Conservation (phyloP, 2,113 vertebrate species). For the Lichenostomus cassidix region DNA sequence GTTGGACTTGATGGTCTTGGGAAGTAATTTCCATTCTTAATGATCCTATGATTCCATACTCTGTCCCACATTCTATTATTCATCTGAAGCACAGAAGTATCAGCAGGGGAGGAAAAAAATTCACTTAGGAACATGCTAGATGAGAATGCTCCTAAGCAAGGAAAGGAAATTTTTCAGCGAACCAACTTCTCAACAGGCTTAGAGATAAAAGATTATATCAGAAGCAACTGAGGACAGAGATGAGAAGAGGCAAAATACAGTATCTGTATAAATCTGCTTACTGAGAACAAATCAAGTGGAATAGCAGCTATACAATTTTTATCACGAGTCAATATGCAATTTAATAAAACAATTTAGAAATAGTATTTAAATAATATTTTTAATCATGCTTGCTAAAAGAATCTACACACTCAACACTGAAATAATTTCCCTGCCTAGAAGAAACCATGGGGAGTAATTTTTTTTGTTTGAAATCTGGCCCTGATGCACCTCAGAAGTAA, state of each 20-base stretch:
- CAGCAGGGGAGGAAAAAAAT: neutral
- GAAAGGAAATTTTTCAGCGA: neutral
- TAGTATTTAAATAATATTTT: neutral
- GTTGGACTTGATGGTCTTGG: rapidly evolving
- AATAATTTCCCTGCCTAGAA: neutral
- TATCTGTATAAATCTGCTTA: neutral
- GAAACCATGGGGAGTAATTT: neutral
- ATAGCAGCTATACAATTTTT: neutral
- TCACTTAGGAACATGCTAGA: neutral
- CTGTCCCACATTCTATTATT: neutral
- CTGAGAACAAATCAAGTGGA: neutral
- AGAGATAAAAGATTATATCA: neutral
- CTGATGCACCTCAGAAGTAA: neutral
- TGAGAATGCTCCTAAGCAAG: neutral
- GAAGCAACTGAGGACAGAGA: neutral
- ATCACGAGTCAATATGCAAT: neutral
- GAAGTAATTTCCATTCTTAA: neutral
- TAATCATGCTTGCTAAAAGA: neutral
- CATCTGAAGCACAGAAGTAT: neutral
- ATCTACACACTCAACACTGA: neutral
- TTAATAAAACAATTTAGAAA: neutral
- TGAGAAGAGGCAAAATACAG: neutral
- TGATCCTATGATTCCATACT: neutral
- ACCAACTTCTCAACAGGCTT: neutral
- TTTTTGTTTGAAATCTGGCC: neutral